phyloP scores from a whole-genome alignment of 2,888 invertebrate genomes.

The Drosophila algonquin region DNA sequence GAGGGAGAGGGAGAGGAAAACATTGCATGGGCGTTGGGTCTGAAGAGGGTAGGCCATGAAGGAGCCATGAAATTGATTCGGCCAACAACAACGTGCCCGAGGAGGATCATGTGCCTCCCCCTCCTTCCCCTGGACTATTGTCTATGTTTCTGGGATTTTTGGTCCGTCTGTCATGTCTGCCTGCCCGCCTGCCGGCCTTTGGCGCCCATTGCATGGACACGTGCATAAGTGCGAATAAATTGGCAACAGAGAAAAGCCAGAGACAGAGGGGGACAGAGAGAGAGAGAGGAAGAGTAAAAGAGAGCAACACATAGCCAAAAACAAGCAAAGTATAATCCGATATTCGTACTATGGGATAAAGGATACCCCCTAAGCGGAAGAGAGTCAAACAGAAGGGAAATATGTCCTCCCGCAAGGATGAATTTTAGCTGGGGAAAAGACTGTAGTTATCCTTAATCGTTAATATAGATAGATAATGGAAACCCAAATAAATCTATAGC shows the following conservation, averaged over 20 bases:
- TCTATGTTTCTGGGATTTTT: constrained; percentile 6
- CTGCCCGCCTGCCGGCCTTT: constrained; percentile 9
- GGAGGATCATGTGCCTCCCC: constrained; percentile 28
- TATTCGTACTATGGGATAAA: background rate
- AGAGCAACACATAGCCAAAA: background rate
- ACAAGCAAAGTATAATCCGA: background rate
- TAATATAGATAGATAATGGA: too few species aligned
- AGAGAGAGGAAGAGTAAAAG: background rate
- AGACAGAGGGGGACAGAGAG: background rate
- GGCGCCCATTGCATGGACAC: constrained; percentile 33
- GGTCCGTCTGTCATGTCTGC: background rate
- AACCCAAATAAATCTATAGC: background rate
- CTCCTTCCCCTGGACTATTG: background rate
- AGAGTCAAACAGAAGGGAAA: background rate
- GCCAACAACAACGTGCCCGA: constrained; percentile 59
- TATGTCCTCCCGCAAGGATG: background rate
- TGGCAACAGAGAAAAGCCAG: constrained; percentile 55
- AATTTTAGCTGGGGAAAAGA: too few species aligned
- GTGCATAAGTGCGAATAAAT: constrained; percentile 77
- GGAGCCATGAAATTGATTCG: constrained; percentile 73
- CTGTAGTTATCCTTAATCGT: too few species aligned
- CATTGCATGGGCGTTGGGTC: background rate
- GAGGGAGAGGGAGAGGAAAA: too few species aligned
- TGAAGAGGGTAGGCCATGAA: constrained; percentile 13
- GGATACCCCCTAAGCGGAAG: background rate